A percentile compares a stretch with the other conserved stretches of the same genome.
Evolutionary conservation across 2,888 invertebrate species (phyloP).

Genomic region (Mesopsocus fuscifrons): DNA sequence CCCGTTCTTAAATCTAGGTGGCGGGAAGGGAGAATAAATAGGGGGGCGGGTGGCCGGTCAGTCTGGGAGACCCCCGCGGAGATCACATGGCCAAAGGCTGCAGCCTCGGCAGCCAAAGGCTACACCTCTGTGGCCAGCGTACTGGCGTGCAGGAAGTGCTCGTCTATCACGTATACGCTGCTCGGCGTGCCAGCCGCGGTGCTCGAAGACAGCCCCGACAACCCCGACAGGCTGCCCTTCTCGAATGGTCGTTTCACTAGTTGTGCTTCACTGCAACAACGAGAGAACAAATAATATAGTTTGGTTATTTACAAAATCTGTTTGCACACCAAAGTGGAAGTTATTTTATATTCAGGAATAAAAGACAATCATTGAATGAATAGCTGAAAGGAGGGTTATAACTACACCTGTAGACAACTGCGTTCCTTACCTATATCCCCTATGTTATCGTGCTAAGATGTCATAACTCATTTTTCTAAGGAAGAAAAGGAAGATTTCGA

Average conservation of each 20-base stretch:
- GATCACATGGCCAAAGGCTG: slow-evolving; percentile 13
- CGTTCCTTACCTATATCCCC: no score
- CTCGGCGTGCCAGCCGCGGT: slow-evolving; percentile 18
- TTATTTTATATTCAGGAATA: not conserved
- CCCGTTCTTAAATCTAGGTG: no score
- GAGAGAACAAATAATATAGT: slow-evolving; percentile 15
- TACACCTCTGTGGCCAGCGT: slow-evolving; percentile 19
- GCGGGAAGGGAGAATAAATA: not conserved
- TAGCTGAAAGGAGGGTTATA: no score
- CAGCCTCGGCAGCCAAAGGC: not conserved
- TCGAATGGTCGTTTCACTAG: slow-evolving; percentile 48
- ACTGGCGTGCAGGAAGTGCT: slow-evolving; percentile 45
- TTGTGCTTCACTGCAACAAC: slow-evolving; percentile 43
- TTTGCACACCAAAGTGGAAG: slow-evolving; percentile 4
- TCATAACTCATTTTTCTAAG: no score
- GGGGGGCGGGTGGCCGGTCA: slow-evolving; percentile 28
- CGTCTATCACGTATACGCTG: slow-evolving; percentile 54
- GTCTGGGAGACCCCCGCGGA: slow-evolving; percentile 18
- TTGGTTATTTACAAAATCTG: slow-evolving; percentile 14
- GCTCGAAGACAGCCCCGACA: slow-evolving; percentile 17
- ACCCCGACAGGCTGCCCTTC: slow-evolving; percentile 26
- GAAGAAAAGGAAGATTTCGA: no score
- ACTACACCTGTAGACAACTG: no score
- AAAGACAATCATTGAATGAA: no score
- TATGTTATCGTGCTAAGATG: no score